Conservation (phyloP, 2,888 invertebrate genomes). For the Biston stratarius region DNA sequence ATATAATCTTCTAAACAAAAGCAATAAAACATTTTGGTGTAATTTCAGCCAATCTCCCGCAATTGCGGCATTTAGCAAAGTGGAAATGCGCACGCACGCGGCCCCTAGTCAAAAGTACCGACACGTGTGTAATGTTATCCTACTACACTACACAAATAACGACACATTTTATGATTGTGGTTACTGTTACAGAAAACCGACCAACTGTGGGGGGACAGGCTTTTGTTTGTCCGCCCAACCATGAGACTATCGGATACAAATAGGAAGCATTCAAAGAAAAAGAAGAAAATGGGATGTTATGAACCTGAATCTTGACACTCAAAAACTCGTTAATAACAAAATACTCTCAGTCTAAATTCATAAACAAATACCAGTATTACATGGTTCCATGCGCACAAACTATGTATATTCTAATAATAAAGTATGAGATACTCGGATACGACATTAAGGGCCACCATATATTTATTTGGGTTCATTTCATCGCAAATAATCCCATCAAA, state of each 20-base stretch:
- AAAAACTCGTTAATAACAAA: background rate
- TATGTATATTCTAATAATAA: too few species aligned
- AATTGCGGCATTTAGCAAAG: constrained; percentile 23
- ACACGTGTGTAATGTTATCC: constrained; percentile 21
- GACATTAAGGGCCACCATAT: constrained; percentile 1
- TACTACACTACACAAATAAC: constrained; percentile 18
- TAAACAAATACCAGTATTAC: too few species aligned
- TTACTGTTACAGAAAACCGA: constrained; percentile 17
- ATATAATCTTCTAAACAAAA: background rate
- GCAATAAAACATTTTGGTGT: constrained; percentile 13
- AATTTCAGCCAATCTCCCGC: constrained; percentile 7
- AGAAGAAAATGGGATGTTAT: background rate
- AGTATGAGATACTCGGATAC: background rate
- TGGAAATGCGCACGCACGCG: constrained; percentile 19
- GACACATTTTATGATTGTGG: constrained; percentile 12
- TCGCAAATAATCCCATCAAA: constrained; percentile 15
- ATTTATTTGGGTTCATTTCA: constrained; percentile 11
- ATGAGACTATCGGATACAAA: background rate
- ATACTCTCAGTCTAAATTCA: background rate
- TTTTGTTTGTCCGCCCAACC: constrained; percentile 2
- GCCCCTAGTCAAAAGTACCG: constrained; percentile 12
- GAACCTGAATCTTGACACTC: background rate
- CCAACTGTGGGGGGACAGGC: constrained; percentile 8
- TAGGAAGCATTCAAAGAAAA: background rate
- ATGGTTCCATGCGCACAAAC: too few species aligned